Conservation (phyloP, 1,140 invertebrate genomes). For the Dendrolimus punctatus region DNA sequence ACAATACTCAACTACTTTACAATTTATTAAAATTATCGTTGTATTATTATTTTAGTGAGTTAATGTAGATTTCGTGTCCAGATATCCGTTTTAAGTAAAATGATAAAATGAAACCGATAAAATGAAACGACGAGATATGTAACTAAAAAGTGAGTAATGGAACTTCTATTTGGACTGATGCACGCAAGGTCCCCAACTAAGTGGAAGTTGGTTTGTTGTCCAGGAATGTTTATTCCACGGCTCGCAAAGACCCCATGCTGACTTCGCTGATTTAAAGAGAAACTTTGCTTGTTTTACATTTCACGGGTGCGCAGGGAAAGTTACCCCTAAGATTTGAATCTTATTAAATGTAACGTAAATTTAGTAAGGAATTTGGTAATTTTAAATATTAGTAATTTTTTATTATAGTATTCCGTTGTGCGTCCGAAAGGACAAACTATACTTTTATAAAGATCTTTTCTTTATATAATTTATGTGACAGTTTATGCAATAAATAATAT, state of each 20-base stretch:
- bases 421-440: no score
- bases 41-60: no score
- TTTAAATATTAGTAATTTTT: no score
- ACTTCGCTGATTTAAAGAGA: constrained; percentile 52
- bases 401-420: no score
- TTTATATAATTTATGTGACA: no score
- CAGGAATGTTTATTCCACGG: constrained; percentile 33
- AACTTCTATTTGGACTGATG: neutral
- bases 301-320: constrained; percentile 42
- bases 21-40: no score
- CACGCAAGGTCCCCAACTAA: constrained; percentile 13
- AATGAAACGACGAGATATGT: neutral
- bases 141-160: constrained; percentile 4
- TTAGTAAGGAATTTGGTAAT: constrained; percentile 16
- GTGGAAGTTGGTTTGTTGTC: constrained; percentile 49
- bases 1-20: no score
- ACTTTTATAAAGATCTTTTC: no score
- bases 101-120: no score
- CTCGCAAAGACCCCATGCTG: constrained; percentile 26
- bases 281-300: constrained; percentile 65
- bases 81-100: no score
- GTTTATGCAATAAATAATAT: no score
- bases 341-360: constrained; percentile 49
- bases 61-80: no score
- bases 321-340: constrained; percentile 59